phyloP scores from a whole-genome alignment of 2,888 invertebrate species.

The Sceliomorpha sp. region DNA sequence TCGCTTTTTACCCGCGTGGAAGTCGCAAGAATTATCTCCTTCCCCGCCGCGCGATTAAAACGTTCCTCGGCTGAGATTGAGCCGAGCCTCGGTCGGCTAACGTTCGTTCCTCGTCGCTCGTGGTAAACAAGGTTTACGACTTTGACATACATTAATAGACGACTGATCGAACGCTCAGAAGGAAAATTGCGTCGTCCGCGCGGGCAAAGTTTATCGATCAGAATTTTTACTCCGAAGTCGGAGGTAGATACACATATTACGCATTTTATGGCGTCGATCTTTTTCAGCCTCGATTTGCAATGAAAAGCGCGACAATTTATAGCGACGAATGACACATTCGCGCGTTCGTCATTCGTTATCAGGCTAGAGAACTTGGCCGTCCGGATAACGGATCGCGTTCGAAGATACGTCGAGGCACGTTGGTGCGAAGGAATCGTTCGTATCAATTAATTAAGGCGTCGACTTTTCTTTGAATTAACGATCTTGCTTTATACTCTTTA shows the following conservation, averaged over 20 bases:
- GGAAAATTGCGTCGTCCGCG: slow-evolving; percentile 1
- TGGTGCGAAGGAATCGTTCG: no score
- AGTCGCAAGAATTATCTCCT: slow-evolving; percentile 37
- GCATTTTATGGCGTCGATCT: neutral
- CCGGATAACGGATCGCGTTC: no score
- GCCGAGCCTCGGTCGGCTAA: slow-evolving; percentile 24
- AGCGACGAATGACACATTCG: no score
- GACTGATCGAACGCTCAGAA: slow-evolving; percentile 26
- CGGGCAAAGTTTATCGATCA: slow-evolving; percentile 20
- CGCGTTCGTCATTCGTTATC: no score
- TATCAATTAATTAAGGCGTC: no score
- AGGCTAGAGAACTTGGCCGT: no score
- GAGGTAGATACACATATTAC: neutral
- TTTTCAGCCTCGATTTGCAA: neutral
- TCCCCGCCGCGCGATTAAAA: slow-evolving; percentile 39
- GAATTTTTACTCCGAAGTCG: slow-evolving; percentile 8
- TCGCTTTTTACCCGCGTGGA: slow-evolving; percentile 19
- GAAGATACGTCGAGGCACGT: no score
- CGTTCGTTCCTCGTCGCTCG: slow-evolving; percentile 34
- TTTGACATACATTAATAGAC: slow-evolving; percentile 35
- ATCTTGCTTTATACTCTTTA: no score
- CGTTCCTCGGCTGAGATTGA: slow-evolving; percentile 45
- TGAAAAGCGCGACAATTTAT: no score
- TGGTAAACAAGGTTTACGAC: slow-evolving; percentile 40
- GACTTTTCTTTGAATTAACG: no score